A percentile compares a stretch with the other conserved stretches of the same genome.
These are phyloP conservation scores for Nebria ingens DNA, from an alignment of 1,140 invertebrate species.

Conservation along the genomic window DNA sequence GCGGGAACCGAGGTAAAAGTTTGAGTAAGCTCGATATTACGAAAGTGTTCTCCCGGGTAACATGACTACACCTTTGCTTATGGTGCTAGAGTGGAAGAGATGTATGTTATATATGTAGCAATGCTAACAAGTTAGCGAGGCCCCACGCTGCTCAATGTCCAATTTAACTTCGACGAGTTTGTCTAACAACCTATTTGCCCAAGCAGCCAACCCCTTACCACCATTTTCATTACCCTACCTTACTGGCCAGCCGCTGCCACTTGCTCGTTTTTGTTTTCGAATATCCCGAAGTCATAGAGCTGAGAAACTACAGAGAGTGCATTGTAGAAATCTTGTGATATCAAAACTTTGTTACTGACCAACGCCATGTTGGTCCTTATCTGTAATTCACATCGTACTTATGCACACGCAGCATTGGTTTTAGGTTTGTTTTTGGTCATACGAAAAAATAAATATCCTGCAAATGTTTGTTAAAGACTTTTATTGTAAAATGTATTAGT, in stretches of 20 bases:
- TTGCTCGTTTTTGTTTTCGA: not conserved
- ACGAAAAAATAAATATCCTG: too few species aligned
- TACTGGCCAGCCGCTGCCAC: not conserved
- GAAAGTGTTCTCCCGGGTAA: slow-evolving; percentile 3
- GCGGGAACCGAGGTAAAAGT: not conserved
- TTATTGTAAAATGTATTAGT: too few species aligned
- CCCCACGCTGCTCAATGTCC: slow-evolving; percentile 3
- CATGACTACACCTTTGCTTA: slow-evolving; percentile 1
- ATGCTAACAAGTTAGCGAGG: slow-evolving; percentile 5
- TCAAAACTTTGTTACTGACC: too few species aligned
- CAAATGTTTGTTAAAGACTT: too few species aligned
- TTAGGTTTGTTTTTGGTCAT: too few species aligned
- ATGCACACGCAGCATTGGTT: too few species aligned
- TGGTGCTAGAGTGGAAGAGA: not conserved
- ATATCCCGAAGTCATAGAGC: too few species aligned
- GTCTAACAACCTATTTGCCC: slow-evolving; percentile 6
- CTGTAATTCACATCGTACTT: too few species aligned
- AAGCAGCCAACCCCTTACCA: not conserved
- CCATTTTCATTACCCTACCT: slow-evolving; percentile 1
- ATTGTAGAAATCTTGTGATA: too few species aligned
- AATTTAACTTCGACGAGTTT: slow-evolving; percentile 8
- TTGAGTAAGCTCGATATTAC: not conserved
- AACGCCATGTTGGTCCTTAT: too few species aligned
- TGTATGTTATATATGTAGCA: slow-evolving; percentile 1
- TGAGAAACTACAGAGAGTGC: too few species aligned